phyloP scores from a whole-genome alignment of 2,113 vertebrate genomes.

The Sitta europaea region DNA sequence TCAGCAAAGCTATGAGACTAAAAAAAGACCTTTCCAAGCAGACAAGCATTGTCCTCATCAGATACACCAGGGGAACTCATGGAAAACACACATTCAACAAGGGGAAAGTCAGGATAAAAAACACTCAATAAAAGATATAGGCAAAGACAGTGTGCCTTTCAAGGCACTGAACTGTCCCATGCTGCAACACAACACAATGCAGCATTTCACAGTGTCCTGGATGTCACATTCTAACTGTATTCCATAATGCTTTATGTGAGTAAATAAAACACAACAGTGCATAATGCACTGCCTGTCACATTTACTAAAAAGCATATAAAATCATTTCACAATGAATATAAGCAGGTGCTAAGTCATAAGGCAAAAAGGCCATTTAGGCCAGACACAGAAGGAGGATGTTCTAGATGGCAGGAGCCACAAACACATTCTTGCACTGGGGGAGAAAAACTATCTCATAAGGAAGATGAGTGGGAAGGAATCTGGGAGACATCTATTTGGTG shows the following conservation, averaged over 20 bases:
- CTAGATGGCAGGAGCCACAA: not conserved
- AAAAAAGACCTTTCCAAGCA: not conserved
- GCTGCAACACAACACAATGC: not conserved
- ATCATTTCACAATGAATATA: constrained; percentile 7
- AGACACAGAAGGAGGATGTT: not conserved
- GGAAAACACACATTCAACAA: not conserved
- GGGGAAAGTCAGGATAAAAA: not conserved
- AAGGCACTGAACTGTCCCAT: not conserved
- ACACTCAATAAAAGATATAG: not conserved
- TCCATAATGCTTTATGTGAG: not conserved
- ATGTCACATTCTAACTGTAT: not conserved
- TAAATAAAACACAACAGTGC: constrained; percentile 2
- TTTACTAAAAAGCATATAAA: constrained; percentile 15
- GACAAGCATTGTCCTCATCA: not conserved
- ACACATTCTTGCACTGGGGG: not conserved
- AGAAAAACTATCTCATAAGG: not conserved
- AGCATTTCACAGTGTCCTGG: not conserved
- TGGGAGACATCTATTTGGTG: not conserved
- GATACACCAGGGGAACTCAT: not conserved
- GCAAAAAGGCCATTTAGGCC: not conserved
- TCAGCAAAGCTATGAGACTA: not conserved
- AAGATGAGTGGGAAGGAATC: not conserved
- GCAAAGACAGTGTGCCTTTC: not conserved
- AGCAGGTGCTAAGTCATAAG: not conserved
- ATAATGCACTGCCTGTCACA: constrained; percentile 3